These are phyloP conservation scores for Leucophora obtusa DNA, from an alignment of 2,888 invertebrate species.

Conservation along the genomic window DNA sequence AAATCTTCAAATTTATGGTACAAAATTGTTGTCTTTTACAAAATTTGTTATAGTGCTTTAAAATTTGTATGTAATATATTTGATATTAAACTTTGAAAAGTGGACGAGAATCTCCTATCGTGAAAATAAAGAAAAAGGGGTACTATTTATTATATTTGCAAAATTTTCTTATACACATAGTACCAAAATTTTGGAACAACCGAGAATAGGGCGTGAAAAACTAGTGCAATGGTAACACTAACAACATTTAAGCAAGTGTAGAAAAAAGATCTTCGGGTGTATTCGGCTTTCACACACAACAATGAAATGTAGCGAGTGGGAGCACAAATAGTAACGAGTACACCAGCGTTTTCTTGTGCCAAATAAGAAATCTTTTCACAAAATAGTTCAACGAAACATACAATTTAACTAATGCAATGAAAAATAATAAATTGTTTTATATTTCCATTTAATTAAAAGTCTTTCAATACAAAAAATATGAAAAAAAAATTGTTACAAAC, in stretches of 20 bases:
- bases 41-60: too few species aligned
- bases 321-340: constrained; percentile 62
- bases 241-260: constrained; percentile 67
- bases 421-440: neutral
- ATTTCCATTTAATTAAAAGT: neutral
- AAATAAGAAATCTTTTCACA: constrained; percentile 40
- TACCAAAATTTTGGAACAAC: constrained; percentile 21
- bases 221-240: constrained; percentile 61
- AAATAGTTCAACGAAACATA: neutral
- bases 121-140: too few species aligned
- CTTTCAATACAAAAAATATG: neutral
- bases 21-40: too few species aligned
- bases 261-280: constrained; percentile 67
- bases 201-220: constrained; percentile 53
- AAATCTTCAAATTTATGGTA: too few species aligned
- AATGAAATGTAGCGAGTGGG: constrained; percentile 60
- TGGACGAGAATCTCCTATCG: too few species aligned
- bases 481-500: constrained; percentile 19
- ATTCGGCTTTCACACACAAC: constrained; percentile 65
- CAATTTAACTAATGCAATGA: neutral
- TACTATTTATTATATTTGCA: too few species aligned
- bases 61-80: too few species aligned
- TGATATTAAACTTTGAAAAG: too few species aligned
- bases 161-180: too few species aligned
- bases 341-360: constrained; percentile 52